A percentile compares a stretch with the other conserved stretches of the same genome.
These are phyloP conservation scores for Pipistrellus pipistrellus DNA, from an alignment of 2,797 vertebrate genomes.

Conservation along the genomic window DNA sequence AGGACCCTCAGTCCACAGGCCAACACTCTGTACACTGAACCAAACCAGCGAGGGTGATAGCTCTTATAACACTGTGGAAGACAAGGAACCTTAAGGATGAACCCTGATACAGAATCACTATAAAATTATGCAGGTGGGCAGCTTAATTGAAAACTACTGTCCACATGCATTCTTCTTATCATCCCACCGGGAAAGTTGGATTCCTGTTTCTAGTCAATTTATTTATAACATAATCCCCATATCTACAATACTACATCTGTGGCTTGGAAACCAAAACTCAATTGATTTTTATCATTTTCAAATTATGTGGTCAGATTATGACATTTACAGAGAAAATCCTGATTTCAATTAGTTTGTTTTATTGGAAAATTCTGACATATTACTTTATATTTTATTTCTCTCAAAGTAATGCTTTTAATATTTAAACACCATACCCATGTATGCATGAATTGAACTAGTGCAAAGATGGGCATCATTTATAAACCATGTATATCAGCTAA, in stretches of 20 bases:
- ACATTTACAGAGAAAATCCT: neutral
- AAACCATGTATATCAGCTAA: neutral
- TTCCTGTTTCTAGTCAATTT: neutral
- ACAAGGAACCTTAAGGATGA: neutral
- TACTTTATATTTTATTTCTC: constrained; percentile 41
- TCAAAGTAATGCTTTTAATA: neutral
- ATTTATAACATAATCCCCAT: neutral
- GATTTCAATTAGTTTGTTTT: neutral
- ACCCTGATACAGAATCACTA: neutral
- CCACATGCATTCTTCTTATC: neutral
- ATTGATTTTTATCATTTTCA: neutral
- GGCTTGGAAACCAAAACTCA: neutral
- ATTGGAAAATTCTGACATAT: neutral
- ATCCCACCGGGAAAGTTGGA: neutral
- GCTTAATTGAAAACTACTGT: neutral
- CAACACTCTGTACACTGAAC: no score
- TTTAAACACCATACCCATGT: neutral
- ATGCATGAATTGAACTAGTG: neutral
- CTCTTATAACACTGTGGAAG: neutral
- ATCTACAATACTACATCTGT: neutral
- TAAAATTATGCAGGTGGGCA: neutral
- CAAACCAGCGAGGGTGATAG: no score
- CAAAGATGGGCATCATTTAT: neutral
- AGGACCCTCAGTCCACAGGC: no score
- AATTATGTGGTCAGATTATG: constrained; percentile 52